phyloP scores from a whole-genome alignment of 2,888 invertebrate species.

The Himalopsyche japonica region DNA sequence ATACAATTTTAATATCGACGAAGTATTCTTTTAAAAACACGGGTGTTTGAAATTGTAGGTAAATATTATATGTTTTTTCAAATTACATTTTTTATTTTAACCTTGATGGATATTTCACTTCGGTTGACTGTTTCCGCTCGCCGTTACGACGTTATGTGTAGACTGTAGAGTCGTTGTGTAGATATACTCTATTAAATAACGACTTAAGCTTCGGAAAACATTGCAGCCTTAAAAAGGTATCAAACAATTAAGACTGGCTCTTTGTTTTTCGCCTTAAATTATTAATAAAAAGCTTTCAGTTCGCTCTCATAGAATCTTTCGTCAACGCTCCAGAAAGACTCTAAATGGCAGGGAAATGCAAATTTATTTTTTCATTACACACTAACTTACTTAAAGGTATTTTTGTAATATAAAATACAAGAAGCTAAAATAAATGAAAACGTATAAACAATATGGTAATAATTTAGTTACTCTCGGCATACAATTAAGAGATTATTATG shows the following conservation, averaged over 20 bases:
- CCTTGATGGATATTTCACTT: conserved; percentile 3
- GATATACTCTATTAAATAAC: conserved; percentile 40
- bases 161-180: conserved; percentile 21
- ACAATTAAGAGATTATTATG: no score
- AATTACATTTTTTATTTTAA: no score
- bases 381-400: neutral
- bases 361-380: neutral
- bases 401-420: no score
- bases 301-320: conserved; percentile 37
- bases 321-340: conserved; percentile 8
- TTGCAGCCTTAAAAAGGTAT: conserved; percentile 41
- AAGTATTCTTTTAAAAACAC: no score
- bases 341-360: neutral
- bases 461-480: no score
- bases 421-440: no score
- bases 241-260: conserved; percentile 41
- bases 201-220: conserved; percentile 41
- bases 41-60: no score
- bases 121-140: conserved; percentile 29
- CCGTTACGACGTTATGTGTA: conserved; percentile 15
- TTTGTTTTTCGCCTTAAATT: conserved; percentile 42
- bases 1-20: no score
- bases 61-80: no score
- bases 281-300: conserved; percentile 41
- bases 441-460: no score